phyloP scores from a whole-genome alignment of 2,797 vertebrate genomes.

The Microchirus variegatus region DNA sequence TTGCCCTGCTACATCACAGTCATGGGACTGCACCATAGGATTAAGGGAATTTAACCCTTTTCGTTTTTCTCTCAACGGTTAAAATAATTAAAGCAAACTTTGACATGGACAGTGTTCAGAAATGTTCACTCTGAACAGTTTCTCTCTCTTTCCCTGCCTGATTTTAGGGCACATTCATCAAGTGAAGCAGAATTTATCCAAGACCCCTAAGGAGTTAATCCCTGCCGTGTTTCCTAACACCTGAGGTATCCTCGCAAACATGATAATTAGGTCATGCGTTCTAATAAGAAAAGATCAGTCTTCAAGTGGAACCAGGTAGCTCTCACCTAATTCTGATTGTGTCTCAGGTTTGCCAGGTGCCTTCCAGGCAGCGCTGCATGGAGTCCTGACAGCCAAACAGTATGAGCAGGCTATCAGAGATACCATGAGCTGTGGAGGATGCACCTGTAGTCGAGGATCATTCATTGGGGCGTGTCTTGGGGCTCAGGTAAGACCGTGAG shows the following conservation, averaged over 20 bases:
- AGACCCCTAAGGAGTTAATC: slow-evolving; percentile 70
- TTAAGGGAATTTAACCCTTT: not conserved
- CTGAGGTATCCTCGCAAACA: slow-evolving; percentile 70
- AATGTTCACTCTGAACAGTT: not conserved
- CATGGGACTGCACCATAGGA: slow-evolving; percentile 31
- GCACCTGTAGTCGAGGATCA: slow-evolving; percentile 81
- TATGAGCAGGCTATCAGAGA: slow-evolving; percentile 77
- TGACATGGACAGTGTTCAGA: not conserved
- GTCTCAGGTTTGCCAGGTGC: slow-evolving; percentile 82
- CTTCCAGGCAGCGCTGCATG: slow-evolving; percentile 82
- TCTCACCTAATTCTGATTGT: slow-evolving; percentile 9
- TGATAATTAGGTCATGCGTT: not conserved
- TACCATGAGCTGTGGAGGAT: slow-evolving; percentile 81
- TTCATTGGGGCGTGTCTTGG: slow-evolving; percentile 82
- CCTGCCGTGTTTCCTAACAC: slow-evolving; percentile 77
- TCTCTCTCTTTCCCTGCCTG: not conserved
- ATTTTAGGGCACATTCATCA: slow-evolving; percentile 75
- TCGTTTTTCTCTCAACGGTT: not conserved
- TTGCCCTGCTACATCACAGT: slow-evolving; percentile 16
- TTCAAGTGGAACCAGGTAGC: accelerated
- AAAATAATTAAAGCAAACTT: not conserved
- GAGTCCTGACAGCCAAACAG: slow-evolving; percentile 74
- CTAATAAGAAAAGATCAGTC: not conserved
- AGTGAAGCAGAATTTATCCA: slow-evolving; percentile 77
- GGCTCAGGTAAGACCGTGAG: slow-evolving; percentile 71